Conservation (phyloP, 92 coral and sea anemone genomes). For the Actinostola sp. region DNA sequence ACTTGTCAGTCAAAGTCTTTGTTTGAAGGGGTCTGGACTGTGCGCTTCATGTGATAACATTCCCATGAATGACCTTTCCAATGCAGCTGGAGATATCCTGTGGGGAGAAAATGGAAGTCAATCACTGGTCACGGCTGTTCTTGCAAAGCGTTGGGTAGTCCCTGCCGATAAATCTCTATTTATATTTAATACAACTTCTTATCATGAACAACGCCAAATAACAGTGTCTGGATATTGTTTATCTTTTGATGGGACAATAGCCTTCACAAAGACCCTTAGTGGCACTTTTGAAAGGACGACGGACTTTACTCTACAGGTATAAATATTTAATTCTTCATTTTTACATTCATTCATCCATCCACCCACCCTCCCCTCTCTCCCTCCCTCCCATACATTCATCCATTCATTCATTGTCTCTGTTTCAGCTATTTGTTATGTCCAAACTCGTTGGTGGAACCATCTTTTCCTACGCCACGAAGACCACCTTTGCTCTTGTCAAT, state of each 20-base stretch:
- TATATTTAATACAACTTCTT: constrained; percentile 29
- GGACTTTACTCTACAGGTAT: constrained; percentile 39
- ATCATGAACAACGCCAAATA: constrained; percentile 48
- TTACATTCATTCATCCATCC: neutral
- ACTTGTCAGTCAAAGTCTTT: neutral
- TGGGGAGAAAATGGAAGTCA: constrained; percentile 20
- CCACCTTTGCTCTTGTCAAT: constrained; percentile 59
- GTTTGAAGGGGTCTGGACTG: constrained; percentile 25
- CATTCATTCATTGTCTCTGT: neutral
- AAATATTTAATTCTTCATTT: neutral
- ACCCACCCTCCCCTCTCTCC: neutral
- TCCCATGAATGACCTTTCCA: constrained; percentile 45
- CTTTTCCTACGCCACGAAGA: constrained; percentile 57
- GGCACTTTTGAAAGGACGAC: constrained; percentile 25
- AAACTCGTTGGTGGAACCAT: constrained; percentile 54
- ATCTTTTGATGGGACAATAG: constrained; percentile 56
- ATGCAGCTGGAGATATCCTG: constrained; percentile 11
- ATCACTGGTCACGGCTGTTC: neutral
- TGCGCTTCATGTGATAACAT: constrained; percentile 64
- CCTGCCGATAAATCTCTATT: constrained; percentile 48
- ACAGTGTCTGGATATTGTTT: constrained; percentile 46
- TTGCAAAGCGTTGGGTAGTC: constrained; percentile 29
- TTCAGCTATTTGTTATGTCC: constrained; percentile 55
- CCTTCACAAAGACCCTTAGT: constrained; percentile 23
- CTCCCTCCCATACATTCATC: neutral